Evolutionary conservation across 2,888 invertebrate species (phyloP), one percentile per base, ranked within the genome.

Genomic region (Drosophila melanosoma): DNA sequence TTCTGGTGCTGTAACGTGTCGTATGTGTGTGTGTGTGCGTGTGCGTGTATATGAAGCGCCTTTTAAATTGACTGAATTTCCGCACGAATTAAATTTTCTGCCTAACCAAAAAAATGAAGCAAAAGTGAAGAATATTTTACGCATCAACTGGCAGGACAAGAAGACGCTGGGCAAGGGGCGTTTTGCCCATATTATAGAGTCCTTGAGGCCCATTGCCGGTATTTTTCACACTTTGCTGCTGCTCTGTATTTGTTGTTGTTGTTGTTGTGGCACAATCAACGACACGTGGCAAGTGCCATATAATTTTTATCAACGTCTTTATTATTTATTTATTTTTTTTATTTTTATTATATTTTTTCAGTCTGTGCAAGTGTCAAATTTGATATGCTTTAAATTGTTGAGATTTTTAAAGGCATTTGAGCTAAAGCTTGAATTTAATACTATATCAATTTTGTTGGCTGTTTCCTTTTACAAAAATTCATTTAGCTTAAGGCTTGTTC

Each of bases 51-150:
- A 15, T 45, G 15, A 69, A 53, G 59, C 58, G 58, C 57, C 76
- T 79, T 72, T 87, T 87, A 87, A 87, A 87, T 87, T 87, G 87
- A 82, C 83, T 86, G 78, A 87, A 87, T 87, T 87, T 87, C 87
- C 89, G 87, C 87, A 87, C 87, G 87, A 86, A 87, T 89, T 89
- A 89, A 87, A 87, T 87, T 89, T 82, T 77, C 64, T 64, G 54
- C 32, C 49, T 51, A 53, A 61, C 56, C 59, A 33, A 59, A 38
- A 54, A 62, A 57, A 59, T 17, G 26, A 65, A 48, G 61, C 58
- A 81, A 70, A 65, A 71, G 68, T 62, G 48, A 72, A 64, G 74
- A 83, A 87, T 89, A 87, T 87, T 89, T 87, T 76, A 83, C 81
- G 89, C 87, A 81, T 87, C 87, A 75, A 70, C 74, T 73, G 73